These are phyloP conservation scores for Lissocephala sabroskyi DNA, from an alignment of 2,888 invertebrate species.

Conservation along the genomic window DNA sequence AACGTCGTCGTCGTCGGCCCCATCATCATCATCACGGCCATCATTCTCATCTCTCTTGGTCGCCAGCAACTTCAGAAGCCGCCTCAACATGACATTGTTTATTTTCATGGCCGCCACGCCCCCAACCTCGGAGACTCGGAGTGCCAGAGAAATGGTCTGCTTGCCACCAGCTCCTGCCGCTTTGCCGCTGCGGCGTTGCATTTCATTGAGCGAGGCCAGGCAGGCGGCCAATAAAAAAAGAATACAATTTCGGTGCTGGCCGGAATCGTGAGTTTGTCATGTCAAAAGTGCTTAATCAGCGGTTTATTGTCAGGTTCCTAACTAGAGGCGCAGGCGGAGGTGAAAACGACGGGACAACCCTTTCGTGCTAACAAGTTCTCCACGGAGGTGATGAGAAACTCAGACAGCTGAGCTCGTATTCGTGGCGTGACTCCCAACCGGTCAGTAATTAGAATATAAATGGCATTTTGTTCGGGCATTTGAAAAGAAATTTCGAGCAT, in stretches of 20 bases:
- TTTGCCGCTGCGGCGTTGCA: not conserved
- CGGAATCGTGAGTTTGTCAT: slow-evolving; percentile 13
- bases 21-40: slow-evolving; percentile 16
- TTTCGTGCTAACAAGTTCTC: too few species aligned
- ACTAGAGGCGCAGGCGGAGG: too few species aligned
- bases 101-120: slow-evolving; percentile 29
- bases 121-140: not conserved
- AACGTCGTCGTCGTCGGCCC: slow-evolving; percentile 13
- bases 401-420: slow-evolving; percentile 9
- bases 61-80: slow-evolving; percentile 22
- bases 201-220: too few species aligned
- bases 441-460: slow-evolving; percentile 57
- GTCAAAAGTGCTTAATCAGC: slow-evolving; percentile 52
- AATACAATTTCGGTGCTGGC: too few species aligned
- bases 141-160: too few species aligned
- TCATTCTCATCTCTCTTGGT: too few species aligned
- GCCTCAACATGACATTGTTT: slow-evolving; percentile 36
- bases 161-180: not conserved
- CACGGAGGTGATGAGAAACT: slow-evolving; percentile 14
- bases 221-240: not conserved
- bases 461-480: slow-evolving; percentile 34
- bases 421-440: slow-evolving; percentile 41
- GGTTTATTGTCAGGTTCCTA: slow-evolving; percentile 20
- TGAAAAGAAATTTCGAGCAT: slow-evolving; percentile 3
- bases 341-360: too few species aligned